Base-by-base conservation (phyloP, 2,113 vertebrate species). In the Sitta europaea region DNA sequence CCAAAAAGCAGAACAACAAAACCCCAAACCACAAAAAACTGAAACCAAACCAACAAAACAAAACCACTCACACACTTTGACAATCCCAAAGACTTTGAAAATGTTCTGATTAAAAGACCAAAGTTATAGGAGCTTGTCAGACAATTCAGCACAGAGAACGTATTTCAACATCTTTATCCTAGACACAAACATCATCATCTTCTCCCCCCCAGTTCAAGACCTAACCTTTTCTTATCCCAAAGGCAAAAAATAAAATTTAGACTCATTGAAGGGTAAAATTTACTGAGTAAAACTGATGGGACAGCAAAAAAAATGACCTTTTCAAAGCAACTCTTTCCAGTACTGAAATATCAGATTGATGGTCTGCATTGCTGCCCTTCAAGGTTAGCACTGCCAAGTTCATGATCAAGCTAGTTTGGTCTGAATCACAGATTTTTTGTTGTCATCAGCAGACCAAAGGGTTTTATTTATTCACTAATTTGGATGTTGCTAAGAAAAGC, bases 391-490 rank as follows among this genome's bases (percentile, higher is more conserved):
- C 68, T 88, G 92, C 76, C 89, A 96, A 95, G 55, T 68, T 73
- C n/a, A 48, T 3, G 53, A 92, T 68, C 82, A 91, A 54, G 67
- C 88, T 47, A n/a, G 57, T 93, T 96, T 70, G 62, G 45, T 80
- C 51, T 53, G 65, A 93, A 86, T 79, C 76, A 70, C 57, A 61
- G 53, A 70, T 55, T 95, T 78, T 93, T 94, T 88, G 63, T 87
- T 94, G 88, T 67, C 50, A 62, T 76, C n/a, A 0, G 31, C 63
- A 93, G 59, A 91, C 54, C 66, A 50, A 36, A 97, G n/a, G n/a
- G 20, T 81, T 92, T 93, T 94, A 88, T 88, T 96, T 95, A 82
- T 89, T 88, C 81, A 57, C 38, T 85, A 70, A 65, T 84, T 93
- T 80, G n/a, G 62, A 80, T 47, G 65, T 38, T 68, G 35, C 40